phyloP scores from a whole-genome alignment of 2,113 vertebrate genomes.

The Pseudonaja textilis region DNA sequence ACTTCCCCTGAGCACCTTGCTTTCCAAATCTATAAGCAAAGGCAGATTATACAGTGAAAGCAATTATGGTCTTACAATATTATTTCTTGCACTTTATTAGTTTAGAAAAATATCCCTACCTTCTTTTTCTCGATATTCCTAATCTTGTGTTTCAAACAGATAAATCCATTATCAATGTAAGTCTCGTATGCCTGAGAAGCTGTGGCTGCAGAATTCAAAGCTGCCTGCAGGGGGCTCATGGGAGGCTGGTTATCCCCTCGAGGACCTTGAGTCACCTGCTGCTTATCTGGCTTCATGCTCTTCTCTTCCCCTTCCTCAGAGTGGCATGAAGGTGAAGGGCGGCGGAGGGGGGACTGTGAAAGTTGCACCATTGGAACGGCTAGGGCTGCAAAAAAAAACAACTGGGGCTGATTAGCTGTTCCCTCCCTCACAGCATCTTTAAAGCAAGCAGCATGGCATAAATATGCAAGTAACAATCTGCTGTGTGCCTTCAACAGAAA shows the following conservation, averaged over 20 bases:
- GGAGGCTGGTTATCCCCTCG: conserved; percentile 63
- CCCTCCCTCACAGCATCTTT: not conserved
- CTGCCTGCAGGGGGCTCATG: conserved; percentile 68
- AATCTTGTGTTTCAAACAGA: conserved; percentile 96
- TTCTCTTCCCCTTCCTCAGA: conserved; percentile 62
- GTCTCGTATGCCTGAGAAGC: conserved; percentile 86
- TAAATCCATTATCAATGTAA: conserved; percentile 92
- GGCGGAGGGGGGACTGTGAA: conserved; percentile 68
- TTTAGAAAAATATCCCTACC: conserved; percentile 64
- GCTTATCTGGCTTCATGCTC: conserved; percentile 69
- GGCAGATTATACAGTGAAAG: not conserved
- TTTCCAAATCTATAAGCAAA: not conserved
- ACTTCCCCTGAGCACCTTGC: not conserved
- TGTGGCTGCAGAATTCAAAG: conserved; percentile 70
- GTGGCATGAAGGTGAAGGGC: conserved; percentile 67
- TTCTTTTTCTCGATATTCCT: conserved; percentile 98
- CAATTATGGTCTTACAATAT: not conserved
- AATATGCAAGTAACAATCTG: not conserved
- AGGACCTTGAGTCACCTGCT: conserved; percentile 59
- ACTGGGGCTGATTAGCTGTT: conserved; percentile 26
- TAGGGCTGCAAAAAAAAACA: conserved; percentile 60
- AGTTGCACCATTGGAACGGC: conserved; percentile 86
- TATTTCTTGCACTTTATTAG: not conserved
- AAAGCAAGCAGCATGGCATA: accelerated
- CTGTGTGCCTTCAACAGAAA: not conserved